These are phyloP conservation scores for Mnemiopsis leidyi DNA, from an alignment of 37 sponge, comb jelly and placozoan species.

Conservation along the genomic window DNA sequence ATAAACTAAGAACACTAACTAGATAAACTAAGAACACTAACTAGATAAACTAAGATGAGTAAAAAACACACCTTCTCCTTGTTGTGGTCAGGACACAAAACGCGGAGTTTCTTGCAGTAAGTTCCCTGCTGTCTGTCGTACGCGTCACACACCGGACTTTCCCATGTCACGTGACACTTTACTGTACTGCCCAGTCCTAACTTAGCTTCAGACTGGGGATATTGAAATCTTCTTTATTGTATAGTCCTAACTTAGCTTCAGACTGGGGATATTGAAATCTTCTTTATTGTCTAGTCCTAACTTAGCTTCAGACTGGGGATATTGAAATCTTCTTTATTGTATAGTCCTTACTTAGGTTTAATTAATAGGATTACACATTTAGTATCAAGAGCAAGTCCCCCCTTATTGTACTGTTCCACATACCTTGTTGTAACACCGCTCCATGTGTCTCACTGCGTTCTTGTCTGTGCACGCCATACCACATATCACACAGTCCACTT, in stretches of 20 bases:
- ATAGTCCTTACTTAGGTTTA: not conserved
- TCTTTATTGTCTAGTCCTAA: conserved; percentile 1
- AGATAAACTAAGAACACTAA: no score
- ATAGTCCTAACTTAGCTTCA: conserved; percentile 15
- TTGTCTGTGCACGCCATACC: conserved; percentile 73
- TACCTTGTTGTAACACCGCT: conserved; percentile 93
- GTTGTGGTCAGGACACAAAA: conserved; percentile 94
- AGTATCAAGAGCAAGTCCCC: not conserved
- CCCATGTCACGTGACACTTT: conserved; percentile 64
- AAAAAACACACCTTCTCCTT: conserved; percentile 89
- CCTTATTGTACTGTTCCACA: no score
- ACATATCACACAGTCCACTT: conserved; percentile 92
- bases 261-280: not conserved
- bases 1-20: no score
- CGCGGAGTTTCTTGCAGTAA: conserved; percentile 88
- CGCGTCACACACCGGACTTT: conserved; percentile 80
- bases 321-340: not conserved
- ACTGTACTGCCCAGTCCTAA: conserved; percentile 43
- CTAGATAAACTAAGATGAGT: no score
- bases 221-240: not conserved
- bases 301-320: conserved; percentile 62
- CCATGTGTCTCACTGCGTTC: conserved; percentile 89
- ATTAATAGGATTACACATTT: not conserved
- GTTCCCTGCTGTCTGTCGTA: conserved; percentile 82
- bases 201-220: conserved; percentile 62